Base-by-base conservation (phyloP, 2,888 invertebrate genomes). In the Pyrgus malvae region DNA sequence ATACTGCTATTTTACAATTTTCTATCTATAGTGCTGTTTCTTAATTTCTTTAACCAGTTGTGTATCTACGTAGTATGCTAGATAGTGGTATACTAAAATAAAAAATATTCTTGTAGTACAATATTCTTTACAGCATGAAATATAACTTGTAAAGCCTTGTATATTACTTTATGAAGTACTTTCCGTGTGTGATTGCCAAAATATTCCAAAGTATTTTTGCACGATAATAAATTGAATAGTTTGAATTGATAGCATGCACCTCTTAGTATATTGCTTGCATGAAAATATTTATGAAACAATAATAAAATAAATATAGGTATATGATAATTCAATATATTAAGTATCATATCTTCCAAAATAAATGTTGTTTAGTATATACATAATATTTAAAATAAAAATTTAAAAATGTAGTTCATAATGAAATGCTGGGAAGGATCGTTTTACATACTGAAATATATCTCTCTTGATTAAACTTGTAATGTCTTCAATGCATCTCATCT, bases 261-360 rank as follows among this genome's bases (percentile, higher is more conserved):
- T 63, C 78, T 73, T 83, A 80, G 78, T 77, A 76, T 76, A 77
- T 73, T 63, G 82, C 87, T 89, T 88, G 89, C 89, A 89, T 89
- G 89, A 83, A 84, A 84, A 84, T 82, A 76, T 80, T 75, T 65
- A 64, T 69, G 68, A 70, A 65, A 68, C 17, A 16, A 19, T 71
- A 70, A 64, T 77, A 66, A 70, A 59, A 65, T 71, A 59, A 65
- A 66, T 63, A 65, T 78, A 66, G 64, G 71, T 80, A 78, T 78
- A 63, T 72, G 68, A 73, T 76, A 68, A 73, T 76, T 56, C 50
- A 46, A 25, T 65, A 61, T 66, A 59, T 65, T 55, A 61, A 58
- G 58, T 73, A 74, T 66, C 67, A 70, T 81, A 81, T 88, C 90
- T 90, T 90, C 90, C 90, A 90, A 90, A 90, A 89, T 90, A 89